phyloP scores from a whole-genome alignment of 2,888 invertebrate species.

The Drosophila mayaguana region DNA sequence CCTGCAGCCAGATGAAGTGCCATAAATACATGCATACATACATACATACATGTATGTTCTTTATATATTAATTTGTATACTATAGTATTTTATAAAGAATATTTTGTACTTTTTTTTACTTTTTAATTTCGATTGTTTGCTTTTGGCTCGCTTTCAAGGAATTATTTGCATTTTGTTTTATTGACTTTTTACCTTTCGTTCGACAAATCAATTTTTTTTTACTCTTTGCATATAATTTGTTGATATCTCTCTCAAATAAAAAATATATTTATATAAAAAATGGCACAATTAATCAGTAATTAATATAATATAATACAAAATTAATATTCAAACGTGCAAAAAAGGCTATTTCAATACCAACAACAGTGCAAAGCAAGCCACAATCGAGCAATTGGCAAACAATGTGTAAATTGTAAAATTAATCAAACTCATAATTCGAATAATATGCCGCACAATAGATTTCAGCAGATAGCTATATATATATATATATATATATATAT shows the following conservation, averaged over 20 bases:
- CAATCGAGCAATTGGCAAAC: not conserved
- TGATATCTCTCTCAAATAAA: not conserved
- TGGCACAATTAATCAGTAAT: conserved; percentile 9
- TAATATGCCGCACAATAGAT: not conserved
- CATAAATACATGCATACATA: not conserved
- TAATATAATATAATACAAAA: conserved; percentile 8
- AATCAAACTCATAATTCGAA: not conserved
- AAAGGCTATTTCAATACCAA: not conserved
- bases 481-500: too few relatives aligned
- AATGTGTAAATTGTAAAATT: conserved; percentile 1
- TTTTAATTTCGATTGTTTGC: not conserved
- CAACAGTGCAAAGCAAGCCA: not conserved
- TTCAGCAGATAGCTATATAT: not conserved
- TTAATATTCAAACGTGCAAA: not conserved
- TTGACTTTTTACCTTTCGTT: conserved; percentile 8
- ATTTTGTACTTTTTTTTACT: not conserved
- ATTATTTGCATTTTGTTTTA: conserved; percentile 5
- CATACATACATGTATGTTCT: not conserved
- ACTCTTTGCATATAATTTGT: not conserved
- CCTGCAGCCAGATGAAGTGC: not conserved
- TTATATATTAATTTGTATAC: not conserved
- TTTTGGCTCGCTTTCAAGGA: conserved; percentile 1
- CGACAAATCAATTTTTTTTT: not conserved
- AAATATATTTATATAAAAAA: not conserved
- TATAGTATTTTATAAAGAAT: not conserved